Base-by-base conservation (phyloP, 2,797 vertebrate genomes). In the Corythornis leucogaster region DNA sequence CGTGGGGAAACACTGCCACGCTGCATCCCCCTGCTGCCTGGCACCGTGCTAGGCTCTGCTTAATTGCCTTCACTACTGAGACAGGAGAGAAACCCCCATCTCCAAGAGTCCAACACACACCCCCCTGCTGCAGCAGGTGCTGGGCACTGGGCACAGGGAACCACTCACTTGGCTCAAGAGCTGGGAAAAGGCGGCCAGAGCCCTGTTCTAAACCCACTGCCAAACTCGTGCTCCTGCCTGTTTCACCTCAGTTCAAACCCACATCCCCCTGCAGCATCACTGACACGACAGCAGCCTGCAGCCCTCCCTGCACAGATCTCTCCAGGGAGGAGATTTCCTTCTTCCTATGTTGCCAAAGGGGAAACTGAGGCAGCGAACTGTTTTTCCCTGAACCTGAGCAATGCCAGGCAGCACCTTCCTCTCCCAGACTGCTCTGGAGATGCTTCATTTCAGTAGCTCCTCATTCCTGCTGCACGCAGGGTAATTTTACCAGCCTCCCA, bases 381-480 rank as follows among this genome's bases (percentile, higher is more conserved):
- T 6, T 11, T 22, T 46, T 21, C 22, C 68, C n/a, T 6, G 4
- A 24, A 8, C 3, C 18, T 1, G 0, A 1, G 35, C 5, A 6
- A 20, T 1, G 4, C 48, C 40, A 7, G 8, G 1, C 0, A 45
- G 38, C 24, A 6, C 8, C 63, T 64, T 38, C 69, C 26, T 58
- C 33, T 78, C 61, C 70, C 2, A 7, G 54, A 19, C 26, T 10
- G 8, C 33, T 55, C 77, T 6, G 24, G 38, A 48, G 62, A 30
- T 5, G 66, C 73, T 75, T 62, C 69, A 20, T 63, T 33, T 61
- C 85, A 30, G 0, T 11, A 51, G n/a, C 38, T 64, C 73, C 77
- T 46, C 12, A 0, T 45, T 61, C 3, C 55, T 38, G 62, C 69
- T 9, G 50, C 67, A 33, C 0, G 0, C 67, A 33, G 0, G 1